Conservation (phyloP, 1,140 invertebrate species). For the Lepidurus couesii region DNA sequence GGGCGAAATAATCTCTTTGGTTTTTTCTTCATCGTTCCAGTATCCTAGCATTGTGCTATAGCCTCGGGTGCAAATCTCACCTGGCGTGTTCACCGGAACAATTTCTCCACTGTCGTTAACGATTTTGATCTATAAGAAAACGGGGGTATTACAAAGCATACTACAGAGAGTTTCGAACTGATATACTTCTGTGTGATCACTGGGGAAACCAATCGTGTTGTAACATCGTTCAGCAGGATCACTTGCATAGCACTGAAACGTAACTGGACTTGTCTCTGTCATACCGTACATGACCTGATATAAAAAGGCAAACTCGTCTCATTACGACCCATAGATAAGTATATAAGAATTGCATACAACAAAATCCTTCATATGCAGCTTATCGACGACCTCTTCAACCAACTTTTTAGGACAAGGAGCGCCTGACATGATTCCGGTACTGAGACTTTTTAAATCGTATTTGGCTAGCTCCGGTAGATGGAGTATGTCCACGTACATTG, state of each 20-base stretch:
- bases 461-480: constrained; percentile 44
- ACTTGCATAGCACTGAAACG: constrained; percentile 58
- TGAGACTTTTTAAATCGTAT: constrained; percentile 45
- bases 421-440: constrained; percentile 65
- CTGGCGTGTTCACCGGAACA: constrained; percentile 48
- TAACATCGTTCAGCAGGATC: constrained; percentile 62
- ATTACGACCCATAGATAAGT: neutral
- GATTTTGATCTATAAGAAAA: constrained; percentile 43
- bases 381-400: constrained; percentile 55
- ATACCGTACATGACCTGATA: constrained; percentile 74
- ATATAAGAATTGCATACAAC: constrained; percentile 3
- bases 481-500: constrained; percentile 89
- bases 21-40: constrained; percentile 55
- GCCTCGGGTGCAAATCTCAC: constrained; percentile 56
- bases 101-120: constrained; percentile 48
- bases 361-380: constrained; percentile 42
- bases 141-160: neutral
- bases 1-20: constrained; percentile 48
- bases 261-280: constrained; percentile 75
- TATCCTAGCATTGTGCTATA: constrained; percentile 56
- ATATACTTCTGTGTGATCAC: constrained; percentile 72
- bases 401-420: constrained; percentile 67
- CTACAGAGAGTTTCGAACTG: constrained; percentile 40
- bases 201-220: constrained; percentile 68
- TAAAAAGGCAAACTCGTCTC: neutral